Evolutionary conservation across 2,113 vertebrate genomes (phyloP).

Genomic region (Grantiella picta): DNA sequence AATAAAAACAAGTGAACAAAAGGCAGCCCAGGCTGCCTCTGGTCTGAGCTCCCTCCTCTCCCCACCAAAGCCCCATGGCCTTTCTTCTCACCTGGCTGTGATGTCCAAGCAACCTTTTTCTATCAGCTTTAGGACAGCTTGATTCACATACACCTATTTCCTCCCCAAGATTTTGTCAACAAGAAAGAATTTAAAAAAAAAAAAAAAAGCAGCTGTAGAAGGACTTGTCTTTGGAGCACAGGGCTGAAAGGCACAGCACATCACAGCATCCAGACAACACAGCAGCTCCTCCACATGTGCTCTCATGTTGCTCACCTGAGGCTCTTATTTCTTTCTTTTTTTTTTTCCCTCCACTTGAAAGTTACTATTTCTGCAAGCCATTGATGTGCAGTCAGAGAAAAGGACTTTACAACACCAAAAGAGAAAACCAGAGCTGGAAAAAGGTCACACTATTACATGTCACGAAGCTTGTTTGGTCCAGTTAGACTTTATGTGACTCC

Average conservation of each 20-base stretch:
- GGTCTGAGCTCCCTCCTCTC: not conserved
- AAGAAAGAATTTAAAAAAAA: not conserved
- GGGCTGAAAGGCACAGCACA: not conserved
- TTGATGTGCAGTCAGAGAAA: not conserved
- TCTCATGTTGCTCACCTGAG: not conserved
- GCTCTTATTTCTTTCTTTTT: not conserved
- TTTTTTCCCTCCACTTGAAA: not conserved
- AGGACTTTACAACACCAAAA: not conserved
- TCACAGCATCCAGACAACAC: not conserved
- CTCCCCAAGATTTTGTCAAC: not conserved
- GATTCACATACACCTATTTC: not conserved
- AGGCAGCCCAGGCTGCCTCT: not conserved
- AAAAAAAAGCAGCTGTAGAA: not conserved
- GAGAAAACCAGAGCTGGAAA: not conserved
- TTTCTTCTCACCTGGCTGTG: not conserved
- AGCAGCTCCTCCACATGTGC: not conserved
- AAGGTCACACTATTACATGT: not conserved
- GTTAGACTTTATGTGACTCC: not conserved
- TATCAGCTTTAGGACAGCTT: not conserved
- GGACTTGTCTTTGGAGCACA: not conserved
- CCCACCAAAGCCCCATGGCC: not conserved
- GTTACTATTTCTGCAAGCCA: not conserved
- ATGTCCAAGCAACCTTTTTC: not conserved
- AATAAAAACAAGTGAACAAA: not conserved
- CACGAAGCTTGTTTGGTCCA: not conserved